Evolutionary conservation across 2,888 invertebrate genomes (phyloP).

Genomic region (Nephrotoma guestfalica): DNA sequence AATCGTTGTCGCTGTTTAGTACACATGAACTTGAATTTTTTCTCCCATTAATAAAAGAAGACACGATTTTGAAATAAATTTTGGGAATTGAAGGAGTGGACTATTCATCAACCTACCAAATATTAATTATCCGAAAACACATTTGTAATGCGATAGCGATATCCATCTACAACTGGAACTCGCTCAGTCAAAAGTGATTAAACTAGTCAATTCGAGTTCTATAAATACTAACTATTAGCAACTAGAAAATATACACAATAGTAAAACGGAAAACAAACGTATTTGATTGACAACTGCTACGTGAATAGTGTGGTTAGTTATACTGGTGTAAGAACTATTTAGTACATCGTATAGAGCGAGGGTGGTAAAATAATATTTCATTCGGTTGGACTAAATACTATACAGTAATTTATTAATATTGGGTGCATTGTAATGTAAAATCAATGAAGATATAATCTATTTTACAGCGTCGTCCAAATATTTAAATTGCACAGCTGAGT

Average conservation of each 20-base stretch:
- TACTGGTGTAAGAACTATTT: not conserved
- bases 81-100: not conserved
- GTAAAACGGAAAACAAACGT: not conserved
- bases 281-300: not conserved
- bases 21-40: not conserved
- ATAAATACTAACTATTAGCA: not conserved
- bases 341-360: not conserved
- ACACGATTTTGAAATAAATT: not conserved
- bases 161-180: not conserved
- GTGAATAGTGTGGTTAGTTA: not conserved
- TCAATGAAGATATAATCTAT: not conserved
- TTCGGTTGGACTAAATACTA: not conserved
- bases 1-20: not conserved
- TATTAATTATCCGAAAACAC: not conserved
- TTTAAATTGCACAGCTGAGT: too few relatives aligned
- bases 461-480: not conserved
- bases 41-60: not conserved
- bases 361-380: not conserved
- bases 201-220: not conserved
- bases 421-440: not conserved
- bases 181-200: not conserved
- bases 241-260: not conserved
- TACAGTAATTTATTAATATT: not conserved
- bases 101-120: not conserved
- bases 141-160: not conserved